Base-by-base conservation (phyloP, 2,113 vertebrate genomes). In the Poeciliopsis turrubarensis region DNA sequence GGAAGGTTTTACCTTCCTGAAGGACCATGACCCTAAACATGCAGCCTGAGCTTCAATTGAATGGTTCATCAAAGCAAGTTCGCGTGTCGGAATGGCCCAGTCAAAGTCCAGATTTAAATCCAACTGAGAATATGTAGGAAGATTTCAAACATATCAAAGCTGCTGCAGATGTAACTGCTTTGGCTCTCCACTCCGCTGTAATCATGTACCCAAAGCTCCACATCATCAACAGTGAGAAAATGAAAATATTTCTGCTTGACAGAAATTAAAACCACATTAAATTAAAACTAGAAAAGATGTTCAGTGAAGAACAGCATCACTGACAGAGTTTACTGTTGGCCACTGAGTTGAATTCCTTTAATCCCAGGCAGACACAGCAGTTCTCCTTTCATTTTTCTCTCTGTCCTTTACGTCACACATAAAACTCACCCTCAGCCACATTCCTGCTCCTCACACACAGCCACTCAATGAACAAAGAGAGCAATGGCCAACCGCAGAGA, bases 401-500 rank as follows among this genome's bases (percentile, higher is more conserved):
- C 44, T 47, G 15, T 47, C 17, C 61, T 78, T 80, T 62, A 68
- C 44, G 25, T 79, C 78, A 39, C 83, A 65, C 79, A 82, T 75
- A 77, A 37, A 66, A 65, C 27, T 64, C 75, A 61, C 78, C 66
- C 67, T 25, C 41, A 14, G 19, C 25, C 73, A 47, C 73, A 78
- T 47, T 41, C 70, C 31, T 64, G 0, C 25, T 65, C 68, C 73
- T 72, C 73, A 75, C 78, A 62, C 72, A 81, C 25, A 72, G 30
- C 37, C 68, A 57, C 41, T 41, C 57, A 67, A 61, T 64, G 65
- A 85, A 87, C 78, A 82, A 30, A 65, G 64, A 11, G 3, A 73
- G 82, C 72, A 60, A 79, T 72, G 84, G 85, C 87, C 90, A 88
- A 90, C 90, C 65, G 77, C 84, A 84, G 87, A 68, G 76, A 92